phyloP scores from a whole-genome alignment of 2,888 invertebrate species.

The Hirtodrosophila cameraria region DNA sequence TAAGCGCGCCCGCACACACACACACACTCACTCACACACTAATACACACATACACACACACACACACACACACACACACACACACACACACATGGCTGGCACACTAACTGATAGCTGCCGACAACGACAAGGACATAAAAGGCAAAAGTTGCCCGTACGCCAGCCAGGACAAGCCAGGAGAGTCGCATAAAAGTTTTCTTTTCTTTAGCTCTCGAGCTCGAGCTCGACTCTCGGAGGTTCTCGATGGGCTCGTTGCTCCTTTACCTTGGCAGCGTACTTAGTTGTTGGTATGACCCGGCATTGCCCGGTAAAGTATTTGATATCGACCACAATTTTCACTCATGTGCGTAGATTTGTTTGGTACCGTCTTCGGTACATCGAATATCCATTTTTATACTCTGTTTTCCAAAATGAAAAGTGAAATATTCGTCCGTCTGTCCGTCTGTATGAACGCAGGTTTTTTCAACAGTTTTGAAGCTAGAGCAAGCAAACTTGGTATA shows the following conservation, averaged over 20 bases:
- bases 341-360: too few relatives aligned
- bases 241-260: slow-evolving; percentile 12
- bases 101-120: slow-evolving; percentile 55
- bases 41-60: slow-evolving; percentile 16
- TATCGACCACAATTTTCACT: too few relatives aligned
- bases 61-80: slow-evolving; percentile 4
- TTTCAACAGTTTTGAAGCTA: too few relatives aligned
- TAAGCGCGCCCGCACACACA: slow-evolving; percentile 61
- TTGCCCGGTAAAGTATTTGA: too few relatives aligned
- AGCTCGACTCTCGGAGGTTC: slow-evolving; percentile 2
- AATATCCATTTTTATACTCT: too few relatives aligned
- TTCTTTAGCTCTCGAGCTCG: slow-evolving; percentile 31
- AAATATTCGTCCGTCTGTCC: too few relatives aligned
- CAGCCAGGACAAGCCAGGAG: too few relatives aligned
- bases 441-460: too few relatives aligned
- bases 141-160: slow-evolving; percentile 61
- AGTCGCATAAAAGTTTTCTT: slow-evolving; percentile 68
- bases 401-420: too few relatives aligned
- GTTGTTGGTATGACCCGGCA: too few relatives aligned
- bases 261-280: slow-evolving; percentile 49
- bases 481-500: too few relatives aligned
- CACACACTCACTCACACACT: slow-evolving; percentile 19
- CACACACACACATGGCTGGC: slow-evolving; percentile 14
- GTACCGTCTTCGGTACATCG: too few relatives aligned
- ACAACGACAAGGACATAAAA: slow-evolving; percentile 66